Percentiles rank a stretch among this genome's conserved stretches.
Conservation (phyloP, 2,113 vertebrate genomes). For the Thryonomys swinderianus region DNA sequence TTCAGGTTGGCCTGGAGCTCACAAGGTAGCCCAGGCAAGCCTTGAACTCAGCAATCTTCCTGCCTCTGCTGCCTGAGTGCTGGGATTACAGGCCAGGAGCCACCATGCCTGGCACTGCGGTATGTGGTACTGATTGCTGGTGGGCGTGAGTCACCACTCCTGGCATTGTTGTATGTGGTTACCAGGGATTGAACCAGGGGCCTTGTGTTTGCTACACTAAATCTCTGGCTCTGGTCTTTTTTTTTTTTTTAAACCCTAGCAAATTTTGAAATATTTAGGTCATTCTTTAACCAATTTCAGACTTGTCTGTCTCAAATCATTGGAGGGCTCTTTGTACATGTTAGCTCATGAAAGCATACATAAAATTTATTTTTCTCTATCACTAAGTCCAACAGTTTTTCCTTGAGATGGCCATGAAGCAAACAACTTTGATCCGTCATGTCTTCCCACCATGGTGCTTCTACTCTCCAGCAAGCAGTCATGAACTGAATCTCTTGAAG, state of each 20-base stretch:
- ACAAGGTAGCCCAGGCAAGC: too few species aligned
- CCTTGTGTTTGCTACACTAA: too few species aligned
- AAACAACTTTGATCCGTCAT: neutral
- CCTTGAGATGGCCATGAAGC: neutral
- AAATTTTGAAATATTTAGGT: neutral
- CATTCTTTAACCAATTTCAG: neutral
- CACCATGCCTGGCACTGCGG: too few species aligned
- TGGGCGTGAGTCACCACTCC: too few species aligned
- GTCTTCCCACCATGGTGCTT: neutral
- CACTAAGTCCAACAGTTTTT: neutral
- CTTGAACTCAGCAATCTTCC: too few species aligned
- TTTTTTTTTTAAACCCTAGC: neutral
- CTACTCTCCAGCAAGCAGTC: neutral
- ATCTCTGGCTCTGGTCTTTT: too few species aligned
- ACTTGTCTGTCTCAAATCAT: neutral
- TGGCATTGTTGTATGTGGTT: too few species aligned
- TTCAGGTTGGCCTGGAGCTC: too few species aligned
- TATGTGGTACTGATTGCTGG: too few species aligned
- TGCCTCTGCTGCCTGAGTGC: too few species aligned
- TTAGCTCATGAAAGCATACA: neutral
- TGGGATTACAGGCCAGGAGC: too few species aligned
- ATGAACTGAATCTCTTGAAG: neutral
- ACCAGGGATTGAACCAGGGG: too few species aligned
- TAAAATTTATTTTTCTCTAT: slow-evolving; percentile 19
- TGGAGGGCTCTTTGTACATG: neutral